A percentile compares a stretch with the other conserved stretches of the same genome.
Conservation (phyloP, 2,888 invertebrate genomes). For the Yponomeuta sedellus region DNA sequence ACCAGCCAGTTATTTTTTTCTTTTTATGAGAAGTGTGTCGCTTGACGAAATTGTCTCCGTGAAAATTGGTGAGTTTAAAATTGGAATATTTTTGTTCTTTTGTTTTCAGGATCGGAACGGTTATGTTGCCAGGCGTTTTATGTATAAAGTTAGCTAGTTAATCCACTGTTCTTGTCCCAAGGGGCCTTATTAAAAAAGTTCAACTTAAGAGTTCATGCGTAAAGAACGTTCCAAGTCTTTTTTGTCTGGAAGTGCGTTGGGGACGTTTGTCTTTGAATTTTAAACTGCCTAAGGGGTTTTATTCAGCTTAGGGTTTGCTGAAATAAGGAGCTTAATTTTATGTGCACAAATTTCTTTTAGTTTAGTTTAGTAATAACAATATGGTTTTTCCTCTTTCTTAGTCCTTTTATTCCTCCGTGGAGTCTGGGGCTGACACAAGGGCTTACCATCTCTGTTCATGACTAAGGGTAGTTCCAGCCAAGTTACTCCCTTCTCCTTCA, state of each 20-base stretch:
- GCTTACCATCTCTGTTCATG: too few relatives aligned
- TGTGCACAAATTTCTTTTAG: too few relatives aligned
- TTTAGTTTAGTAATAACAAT: too few relatives aligned
- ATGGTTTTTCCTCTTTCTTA: too few relatives aligned
- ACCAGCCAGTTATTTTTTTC: background rate
- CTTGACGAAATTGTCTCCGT: background rate
- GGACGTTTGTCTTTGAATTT: background rate
- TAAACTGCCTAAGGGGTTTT: background rate
- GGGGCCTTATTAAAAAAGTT: conserved; percentile 64
- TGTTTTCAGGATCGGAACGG: conserved; percentile 37
- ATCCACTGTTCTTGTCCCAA: conserved; percentile 34
- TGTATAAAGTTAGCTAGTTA: conserved; percentile 50
- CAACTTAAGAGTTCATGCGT: background rate
- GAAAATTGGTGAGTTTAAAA: conserved; percentile 3
- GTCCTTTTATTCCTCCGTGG: too few relatives aligned
- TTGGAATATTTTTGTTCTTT: background rate
- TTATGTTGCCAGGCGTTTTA: conserved; percentile 32
- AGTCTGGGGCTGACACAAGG: too few relatives aligned
- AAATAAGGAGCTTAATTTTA: too few relatives aligned
- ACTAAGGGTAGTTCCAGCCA: too few relatives aligned
- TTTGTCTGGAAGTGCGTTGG: background rate
- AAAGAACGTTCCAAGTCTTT: background rate
- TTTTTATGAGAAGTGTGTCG: background rate
- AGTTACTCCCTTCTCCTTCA: too few relatives aligned
- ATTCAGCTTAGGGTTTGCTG: background rate